phyloP scores from a whole-genome alignment of 2,797 vertebrate genomes.

The Allochrocebus solatus region DNA sequence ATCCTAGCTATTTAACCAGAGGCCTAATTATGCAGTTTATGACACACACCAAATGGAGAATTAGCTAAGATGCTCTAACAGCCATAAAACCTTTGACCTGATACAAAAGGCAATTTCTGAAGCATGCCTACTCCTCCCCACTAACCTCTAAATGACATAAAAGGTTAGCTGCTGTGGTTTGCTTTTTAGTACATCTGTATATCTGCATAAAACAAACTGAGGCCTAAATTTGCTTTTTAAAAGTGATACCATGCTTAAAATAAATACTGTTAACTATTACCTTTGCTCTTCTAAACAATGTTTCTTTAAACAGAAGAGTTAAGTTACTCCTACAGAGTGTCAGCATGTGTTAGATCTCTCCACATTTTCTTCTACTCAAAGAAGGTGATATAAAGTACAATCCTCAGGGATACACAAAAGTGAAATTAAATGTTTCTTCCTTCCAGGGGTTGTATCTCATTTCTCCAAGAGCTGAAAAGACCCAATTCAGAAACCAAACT shows the following conservation, averaged over 20 bases:
- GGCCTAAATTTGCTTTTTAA: background rate
- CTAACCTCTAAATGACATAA: background rate
- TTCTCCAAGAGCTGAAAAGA: slow-evolving; percentile 49
- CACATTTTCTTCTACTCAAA: slow-evolving; percentile 39
- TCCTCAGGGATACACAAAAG: slow-evolving; percentile 30
- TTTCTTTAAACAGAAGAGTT: slow-evolving; percentile 41
- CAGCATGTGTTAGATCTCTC: slow-evolving; percentile 35
- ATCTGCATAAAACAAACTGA: background rate
- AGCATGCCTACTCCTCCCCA: background rate
- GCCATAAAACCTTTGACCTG: background rate
- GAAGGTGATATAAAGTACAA: background rate
- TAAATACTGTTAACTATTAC: slow-evolving; percentile 10
- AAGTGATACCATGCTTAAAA: background rate
- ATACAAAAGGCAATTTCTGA: background rate
- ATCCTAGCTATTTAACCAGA: background rate
- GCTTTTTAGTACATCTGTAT: background rate
- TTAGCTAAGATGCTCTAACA: background rate
- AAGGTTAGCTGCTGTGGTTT: background rate
- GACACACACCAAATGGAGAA: background rate
- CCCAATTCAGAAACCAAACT: slow-evolving; percentile 58
- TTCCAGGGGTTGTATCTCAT: background rate
- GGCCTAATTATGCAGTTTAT: background rate
- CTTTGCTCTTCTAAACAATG: slow-evolving; percentile 31
- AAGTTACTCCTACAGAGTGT: background rate
- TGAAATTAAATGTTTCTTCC: slow-evolving; percentile 41